Evolutionary conservation across 2,888 invertebrate genomes (phyloP).

Genomic region (Chrysodeixis includens): DNA sequence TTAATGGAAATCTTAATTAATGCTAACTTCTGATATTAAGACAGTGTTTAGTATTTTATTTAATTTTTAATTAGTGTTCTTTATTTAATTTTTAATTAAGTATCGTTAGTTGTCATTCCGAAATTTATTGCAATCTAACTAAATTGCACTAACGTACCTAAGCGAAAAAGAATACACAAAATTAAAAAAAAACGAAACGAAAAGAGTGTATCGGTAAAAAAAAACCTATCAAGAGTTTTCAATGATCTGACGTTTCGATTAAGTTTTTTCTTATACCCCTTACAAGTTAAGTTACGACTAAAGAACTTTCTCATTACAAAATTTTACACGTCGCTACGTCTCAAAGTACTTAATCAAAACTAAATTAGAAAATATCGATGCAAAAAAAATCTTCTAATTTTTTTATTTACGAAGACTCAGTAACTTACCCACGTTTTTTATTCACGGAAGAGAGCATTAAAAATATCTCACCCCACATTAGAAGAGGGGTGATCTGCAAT

Average conservation of each 20-base stretch:
- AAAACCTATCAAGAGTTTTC: not conserved
- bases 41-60: too few relatives aligned
- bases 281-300: too few relatives aligned
- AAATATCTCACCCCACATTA: conserved; percentile 64
- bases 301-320: conserved; percentile 4
- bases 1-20: too few relatives aligned
- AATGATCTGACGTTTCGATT: not conserved
- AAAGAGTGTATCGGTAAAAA: not conserved
- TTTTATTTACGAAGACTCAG: conserved; percentile 48
- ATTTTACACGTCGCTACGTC: conserved; percentile 46
- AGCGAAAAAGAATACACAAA: too few relatives aligned
- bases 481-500: conserved; percentile 77
- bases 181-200: not conserved
- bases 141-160: too few relatives aligned
- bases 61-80: too few relatives aligned
- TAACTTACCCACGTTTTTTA: conserved; percentile 86
- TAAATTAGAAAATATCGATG: conserved; percentile 39
- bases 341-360: conserved; percentile 62
- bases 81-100: too few relatives aligned
- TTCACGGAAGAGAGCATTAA: conserved; percentile 62
- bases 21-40: too few relatives aligned
- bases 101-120: too few relatives aligned
- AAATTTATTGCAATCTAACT: too few relatives aligned
- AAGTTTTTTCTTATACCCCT: not conserved
- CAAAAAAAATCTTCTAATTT: conserved; percentile 34